Evolutionary conservation across 1,140 invertebrate genomes (phyloP), one percentile per base, ranked within the genome.

Genomic region (Heliconius nattereri): DNA sequence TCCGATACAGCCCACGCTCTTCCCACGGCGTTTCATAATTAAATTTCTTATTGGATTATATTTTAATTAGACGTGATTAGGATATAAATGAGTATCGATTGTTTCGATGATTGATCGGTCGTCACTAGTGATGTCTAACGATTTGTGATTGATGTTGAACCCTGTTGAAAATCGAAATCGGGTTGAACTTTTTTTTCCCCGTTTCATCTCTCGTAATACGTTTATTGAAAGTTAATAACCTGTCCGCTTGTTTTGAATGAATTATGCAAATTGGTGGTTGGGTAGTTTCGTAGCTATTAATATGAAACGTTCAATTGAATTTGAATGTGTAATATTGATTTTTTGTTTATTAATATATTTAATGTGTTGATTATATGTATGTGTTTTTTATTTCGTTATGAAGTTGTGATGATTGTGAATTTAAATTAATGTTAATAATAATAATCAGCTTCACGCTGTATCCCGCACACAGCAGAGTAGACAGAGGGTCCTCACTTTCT

Each of bases 31-130:
- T 23, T 35, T 81, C 29, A 78, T 92, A 89, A 90, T 90, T 90
- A 88, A 90, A 92, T 89, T 84, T 89, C 86, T 92, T 90, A 93
- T 93, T 93, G 87, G 91, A 94, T 93, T 90, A 92, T 87, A 90
- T 88, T 93, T 91, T 94, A 94, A 94, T 94, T 93, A 92, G 83
- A 77, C 84, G 76, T 79, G 91, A 94, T 94, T 92, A 90, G 83
- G 85, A 92, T 92, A 94, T 93, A 89, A 91, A 94, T 94, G 88
- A 85, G 81, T 86, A 78, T 84, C 83, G 32, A 81, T 92, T 91
- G 89, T 92, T 88, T 87, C 81, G 78, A 75, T 89, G 88, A 89
- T 91, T 83, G 83, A 88, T 87, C 79, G 73, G 32, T 75, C 72
- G 80, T 82, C 84, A 80, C 79, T 83, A 84, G 76, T 84, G 87